These are phyloP conservation scores for Stenoptilia bipunctidactyla DNA, from an alignment of 2,888 invertebrate species.

Conservation along the genomic window DNA sequence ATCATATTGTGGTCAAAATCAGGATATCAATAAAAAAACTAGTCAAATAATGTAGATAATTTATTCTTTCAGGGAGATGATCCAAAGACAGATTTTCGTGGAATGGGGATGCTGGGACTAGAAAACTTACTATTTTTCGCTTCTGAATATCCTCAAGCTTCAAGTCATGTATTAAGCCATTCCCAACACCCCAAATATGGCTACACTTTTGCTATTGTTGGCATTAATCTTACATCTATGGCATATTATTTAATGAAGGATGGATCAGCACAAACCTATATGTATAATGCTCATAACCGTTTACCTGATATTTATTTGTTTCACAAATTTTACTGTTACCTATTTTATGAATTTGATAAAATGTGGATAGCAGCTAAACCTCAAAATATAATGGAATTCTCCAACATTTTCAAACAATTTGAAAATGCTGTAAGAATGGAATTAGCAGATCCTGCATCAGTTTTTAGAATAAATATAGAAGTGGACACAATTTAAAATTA, in stretches of 20 bases:
- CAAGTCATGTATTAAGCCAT: constrained; percentile 86
- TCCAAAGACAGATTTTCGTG: constrained; percentile 97
- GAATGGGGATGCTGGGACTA: constrained; percentile 95
- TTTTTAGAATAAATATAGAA: constrained; percentile 84
- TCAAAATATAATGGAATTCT: constrained; percentile 95
- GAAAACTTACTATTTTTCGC: constrained; percentile 93
- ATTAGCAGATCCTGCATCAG: constrained; percentile 76
- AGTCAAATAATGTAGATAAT: constrained; percentile 4
- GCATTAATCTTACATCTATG: constrained; percentile 95
- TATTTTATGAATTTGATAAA: constrained; percentile 94
- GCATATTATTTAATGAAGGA: constrained; percentile 84
- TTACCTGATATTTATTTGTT: constrained; percentile 81
- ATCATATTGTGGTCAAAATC: too few species aligned
- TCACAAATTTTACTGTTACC: constrained; percentile 93
- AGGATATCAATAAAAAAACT: too few species aligned
- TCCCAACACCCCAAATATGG: constrained; percentile 92
- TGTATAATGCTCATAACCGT: constrained; percentile 84
- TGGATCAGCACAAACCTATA: constrained; percentile 89
- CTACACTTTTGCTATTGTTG: constrained; percentile 91
- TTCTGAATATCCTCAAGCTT: constrained; percentile 81
- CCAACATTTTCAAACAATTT: constrained; percentile 87
- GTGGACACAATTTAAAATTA: constrained; percentile 75
- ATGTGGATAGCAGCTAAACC: constrained; percentile 95
- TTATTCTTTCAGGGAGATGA: constrained; percentile 83
- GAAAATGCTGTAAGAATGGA: constrained; percentile 78